Base-by-base conservation (phyloP, 2,888 invertebrate genomes). In the Galerucella pusilla region DNA sequence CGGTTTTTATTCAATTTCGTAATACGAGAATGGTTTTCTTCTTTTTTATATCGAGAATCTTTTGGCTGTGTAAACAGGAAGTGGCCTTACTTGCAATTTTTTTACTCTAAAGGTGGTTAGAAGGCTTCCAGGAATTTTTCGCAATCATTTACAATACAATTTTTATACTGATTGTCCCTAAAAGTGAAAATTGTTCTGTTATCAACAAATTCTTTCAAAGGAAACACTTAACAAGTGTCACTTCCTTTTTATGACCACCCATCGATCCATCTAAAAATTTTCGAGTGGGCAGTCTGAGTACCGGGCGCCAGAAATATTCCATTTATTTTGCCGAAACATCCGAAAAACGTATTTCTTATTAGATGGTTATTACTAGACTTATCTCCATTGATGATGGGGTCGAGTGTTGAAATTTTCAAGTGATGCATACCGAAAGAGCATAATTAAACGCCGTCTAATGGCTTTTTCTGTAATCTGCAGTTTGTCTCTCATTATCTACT, bases 401-500 rank as follows among this genome's bases (percentile, higher is more conserved):
- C 20, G 68, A 71, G 76, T 77, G 78, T 74, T 72, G 76, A 78
- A 77, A 76, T 73, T 75, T 71, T 75, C 73, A 65, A 78, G 76
- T 71, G 74, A 20, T 16, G 54, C 20, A 76, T 66, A 65, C 78
- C 78, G 68, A 76, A 78, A 68, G 69, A 73, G 75, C 35, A 78
- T 73, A 71, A 71, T 76, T 78, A 75, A 76, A 74, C 70, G 68
- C 28, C 57, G 68, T 75, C 67, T 46, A 66, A 64, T 68, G 60
- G 74, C 63, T 66, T 66, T 66, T 54, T 35, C 64, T 35, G 46
- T 46, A 46, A 72, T 77, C 79, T 79, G 79, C 63, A 77, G 71
- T 76, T 73, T 79, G 79, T 79, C 79, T 73, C 70, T 79, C 79
- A 75, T 77, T 77, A 79, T 73, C 73, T 42, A 69, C 76, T 64